A percentile compares a stretch with the other conserved stretches of the same genome.
Conservation (phyloP, 1,140 invertebrate species). For the Centruroides vittatus region DNA sequence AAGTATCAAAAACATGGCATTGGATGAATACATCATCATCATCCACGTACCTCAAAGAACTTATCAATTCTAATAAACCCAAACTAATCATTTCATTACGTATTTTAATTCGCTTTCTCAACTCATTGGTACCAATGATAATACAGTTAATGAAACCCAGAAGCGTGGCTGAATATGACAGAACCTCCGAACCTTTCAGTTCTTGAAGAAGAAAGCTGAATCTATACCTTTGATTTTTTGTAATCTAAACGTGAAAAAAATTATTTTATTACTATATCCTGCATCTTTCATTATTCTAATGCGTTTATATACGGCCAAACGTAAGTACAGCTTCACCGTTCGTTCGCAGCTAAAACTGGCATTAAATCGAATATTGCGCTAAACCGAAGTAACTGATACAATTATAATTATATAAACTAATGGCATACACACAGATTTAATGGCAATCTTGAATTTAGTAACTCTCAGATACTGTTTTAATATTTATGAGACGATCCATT, state of each 20-base stretch:
- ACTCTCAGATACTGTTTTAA: too few relatives aligned
- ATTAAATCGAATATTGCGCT: too few relatives aligned
- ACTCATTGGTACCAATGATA: slow-evolving; percentile 72
- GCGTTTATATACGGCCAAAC: too few relatives aligned
- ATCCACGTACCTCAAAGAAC: not conserved
- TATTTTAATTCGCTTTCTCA: slow-evolving; percentile 70
- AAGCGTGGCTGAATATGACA: slow-evolving; percentile 78
- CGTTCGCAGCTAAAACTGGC: too few relatives aligned
- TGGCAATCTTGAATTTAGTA: too few relatives aligned
- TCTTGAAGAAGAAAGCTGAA: slow-evolving; percentile 75
- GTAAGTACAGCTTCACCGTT: too few relatives aligned
- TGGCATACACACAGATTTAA: too few relatives aligned
- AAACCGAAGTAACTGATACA: too few relatives aligned
- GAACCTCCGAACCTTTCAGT: slow-evolving; percentile 54
- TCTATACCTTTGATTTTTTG: slow-evolving; percentile 69
- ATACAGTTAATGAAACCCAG: slow-evolving; percentile 91
- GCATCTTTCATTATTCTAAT: too few relatives aligned
- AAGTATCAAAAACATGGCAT: not conserved
- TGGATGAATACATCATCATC: slow-evolving; percentile 7
- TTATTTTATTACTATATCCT: too few relatives aligned
- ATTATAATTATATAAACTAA: too few relatives aligned
- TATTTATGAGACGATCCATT: too few relatives aligned
- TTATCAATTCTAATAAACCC: not conserved
- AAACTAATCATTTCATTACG: slow-evolving; percentile 88
- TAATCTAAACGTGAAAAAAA: slow-evolving; percentile 39